phyloP scores from a whole-genome alignment of 2,888 invertebrate genomes.

The Polyommatus icarus region DNA sequence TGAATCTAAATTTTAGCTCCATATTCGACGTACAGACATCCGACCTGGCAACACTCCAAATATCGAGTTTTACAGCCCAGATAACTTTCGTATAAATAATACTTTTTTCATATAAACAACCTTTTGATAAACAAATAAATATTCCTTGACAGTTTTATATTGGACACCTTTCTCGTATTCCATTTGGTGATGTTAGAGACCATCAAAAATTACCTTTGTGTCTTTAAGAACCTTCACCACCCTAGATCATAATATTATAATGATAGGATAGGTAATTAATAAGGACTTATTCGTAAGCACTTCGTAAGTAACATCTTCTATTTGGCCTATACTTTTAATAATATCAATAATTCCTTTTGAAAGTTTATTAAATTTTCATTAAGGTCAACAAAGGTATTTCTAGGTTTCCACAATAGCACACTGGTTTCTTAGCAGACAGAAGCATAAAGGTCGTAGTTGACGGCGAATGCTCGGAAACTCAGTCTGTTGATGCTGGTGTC shows the following conservation, averaged over 20 bases:
- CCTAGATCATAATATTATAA: no score
- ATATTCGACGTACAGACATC: slow-evolving; percentile 57
- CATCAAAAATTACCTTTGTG: not conserved
- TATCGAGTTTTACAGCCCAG: slow-evolving; percentile 66
- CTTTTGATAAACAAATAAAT: slow-evolving; percentile 23
- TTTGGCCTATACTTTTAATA: no score
- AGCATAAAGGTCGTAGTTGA: no score
- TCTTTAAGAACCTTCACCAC: not conserved
- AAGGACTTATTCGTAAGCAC: no score
- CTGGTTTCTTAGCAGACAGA: no score
- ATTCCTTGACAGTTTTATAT: slow-evolving; percentile 3
- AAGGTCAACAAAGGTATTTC: no score
- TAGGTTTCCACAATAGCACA: not conserved
- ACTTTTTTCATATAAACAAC: slow-evolving; percentile 33
- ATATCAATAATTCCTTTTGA: no score
- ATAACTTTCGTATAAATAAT: slow-evolving; percentile 49
- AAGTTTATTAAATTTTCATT: no score
- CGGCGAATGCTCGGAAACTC: no score
- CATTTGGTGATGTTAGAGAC: not conserved
- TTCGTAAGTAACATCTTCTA: no score
- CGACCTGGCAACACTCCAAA: slow-evolving; percentile 66
- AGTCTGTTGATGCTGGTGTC: no score
- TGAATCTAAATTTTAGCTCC: slow-evolving; percentile 49
- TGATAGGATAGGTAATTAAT: no score
- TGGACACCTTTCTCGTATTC: not conserved